A percentile compares a stretch with the other conserved stretches of the same genome.
Evolutionary conservation across 2,797 vertebrate species (phyloP).

Genomic region (Octomys mimax): DNA sequence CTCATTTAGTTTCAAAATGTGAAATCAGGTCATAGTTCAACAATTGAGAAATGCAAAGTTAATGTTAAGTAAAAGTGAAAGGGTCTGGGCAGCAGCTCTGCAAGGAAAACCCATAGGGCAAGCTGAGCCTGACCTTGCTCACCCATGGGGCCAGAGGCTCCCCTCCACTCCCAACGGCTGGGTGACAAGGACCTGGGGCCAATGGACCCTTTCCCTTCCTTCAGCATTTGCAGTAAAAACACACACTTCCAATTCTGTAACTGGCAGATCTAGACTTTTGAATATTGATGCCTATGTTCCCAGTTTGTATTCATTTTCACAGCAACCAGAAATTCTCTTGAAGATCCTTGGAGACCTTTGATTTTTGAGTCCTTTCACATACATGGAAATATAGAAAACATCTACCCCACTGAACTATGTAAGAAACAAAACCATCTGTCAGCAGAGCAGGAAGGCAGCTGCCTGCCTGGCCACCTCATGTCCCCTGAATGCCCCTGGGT

Average conservation of each 20-base stretch:
- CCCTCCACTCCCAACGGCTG: neutral
- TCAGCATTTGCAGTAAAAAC: neutral
- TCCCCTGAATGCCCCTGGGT: accelerated
- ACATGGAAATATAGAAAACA: neutral
- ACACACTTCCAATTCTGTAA: neutral
- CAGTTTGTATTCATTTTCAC: neutral
- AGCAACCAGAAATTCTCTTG: conserved; percentile 27
- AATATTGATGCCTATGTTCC: neutral
- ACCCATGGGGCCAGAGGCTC: neutral
- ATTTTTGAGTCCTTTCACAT: neutral
- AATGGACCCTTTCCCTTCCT: neutral
- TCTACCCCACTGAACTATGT: neutral
- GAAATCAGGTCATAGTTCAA: conserved; percentile 67
- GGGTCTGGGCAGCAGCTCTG: neutral
- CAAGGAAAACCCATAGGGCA: neutral
- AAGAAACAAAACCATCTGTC: neutral
- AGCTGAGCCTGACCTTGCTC: neutral
- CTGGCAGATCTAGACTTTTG: neutral
- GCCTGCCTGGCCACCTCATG: neutral
- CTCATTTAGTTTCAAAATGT: conserved; percentile 66
- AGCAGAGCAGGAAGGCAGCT: neutral
- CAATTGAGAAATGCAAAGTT: conserved; percentile 55
- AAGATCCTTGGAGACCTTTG: neutral
- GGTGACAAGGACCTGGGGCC: neutral
- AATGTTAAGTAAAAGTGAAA: conserved; percentile 34